Evolutionary conservation across 2,797 vertebrate species (phyloP).

Genomic region (Podarcis lilfordi): DNA sequence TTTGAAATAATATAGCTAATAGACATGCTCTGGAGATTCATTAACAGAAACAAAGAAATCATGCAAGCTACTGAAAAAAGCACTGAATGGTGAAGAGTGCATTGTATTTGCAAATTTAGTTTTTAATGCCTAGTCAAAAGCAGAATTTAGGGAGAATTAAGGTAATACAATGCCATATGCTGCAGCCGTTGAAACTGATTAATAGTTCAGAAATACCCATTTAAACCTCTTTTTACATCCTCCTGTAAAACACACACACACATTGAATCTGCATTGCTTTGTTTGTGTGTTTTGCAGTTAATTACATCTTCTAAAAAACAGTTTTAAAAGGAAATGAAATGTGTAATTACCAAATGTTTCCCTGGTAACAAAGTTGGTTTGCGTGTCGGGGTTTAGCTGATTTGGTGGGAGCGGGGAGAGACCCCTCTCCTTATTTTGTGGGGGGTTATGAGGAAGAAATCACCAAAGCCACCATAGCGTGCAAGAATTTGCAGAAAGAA

Average conservation of each 20-base stretch:
- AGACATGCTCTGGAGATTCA: constrained; percentile 14
- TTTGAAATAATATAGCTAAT: constrained; percentile 49
- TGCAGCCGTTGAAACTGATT: constrained; percentile 63
- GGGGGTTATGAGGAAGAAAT: constrained; percentile 56
- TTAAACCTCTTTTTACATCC: constrained; percentile 68
- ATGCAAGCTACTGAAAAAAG: constrained; percentile 18
- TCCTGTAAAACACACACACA: constrained; percentile 63
- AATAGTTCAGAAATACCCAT: constrained; percentile 69
- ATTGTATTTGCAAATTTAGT: constrained; percentile 53
- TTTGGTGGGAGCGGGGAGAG: constrained; percentile 58
- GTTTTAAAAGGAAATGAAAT: constrained; percentile 75
- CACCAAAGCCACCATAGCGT: constrained; percentile 56
- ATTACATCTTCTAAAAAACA: constrained; percentile 77
- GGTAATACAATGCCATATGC: constrained; percentile 70
- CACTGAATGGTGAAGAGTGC: constrained; percentile 38
- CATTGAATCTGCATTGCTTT: constrained; percentile 55
- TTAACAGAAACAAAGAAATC: constrained; percentile 19
- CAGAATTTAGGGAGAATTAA: constrained; percentile 74
- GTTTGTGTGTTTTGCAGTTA: constrained; percentile 70
- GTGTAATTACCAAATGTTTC: constrained; percentile 77
- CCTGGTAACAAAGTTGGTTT: constrained; percentile 72
- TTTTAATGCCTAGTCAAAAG: constrained; percentile 61
- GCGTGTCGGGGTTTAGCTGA: constrained; percentile 61
- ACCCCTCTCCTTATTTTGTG: constrained; percentile 65
- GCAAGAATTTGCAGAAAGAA: constrained; percentile 59